Base-by-base conservation (phyloP, 2,113 vertebrate genomes). In the Poeciliopsis retropinna region DNA sequence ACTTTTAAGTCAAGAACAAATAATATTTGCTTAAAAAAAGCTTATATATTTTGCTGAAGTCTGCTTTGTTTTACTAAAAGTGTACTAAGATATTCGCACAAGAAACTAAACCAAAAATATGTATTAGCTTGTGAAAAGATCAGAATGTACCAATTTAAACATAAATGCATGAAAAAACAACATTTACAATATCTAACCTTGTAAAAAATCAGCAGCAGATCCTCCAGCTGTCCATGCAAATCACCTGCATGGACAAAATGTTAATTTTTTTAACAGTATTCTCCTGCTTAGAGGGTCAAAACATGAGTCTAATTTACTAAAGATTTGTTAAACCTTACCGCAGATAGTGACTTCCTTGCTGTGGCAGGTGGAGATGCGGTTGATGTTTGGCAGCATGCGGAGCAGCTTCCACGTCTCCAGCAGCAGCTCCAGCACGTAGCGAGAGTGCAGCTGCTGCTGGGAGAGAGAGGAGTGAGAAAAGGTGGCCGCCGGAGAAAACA, bases 311-410 rank as follows among this genome's bases (percentile, higher is more conserved):
- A n/a, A 57, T 57, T 17, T 57, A 57, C 51, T 25, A 57, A 57
- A 54, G 22, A 54, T 1, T 67, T 9, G 17, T 11, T 54, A 39
- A 5, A 25, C 32, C 95, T 80, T 87, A 99, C 98, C 97, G 32
- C 97, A 99, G 73, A 99, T 94, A 0, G 97, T 97, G 92, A 99
- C 94, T 91, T 98, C 97, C 88, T 98, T 97, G 2, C 95, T 96
- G 10, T 97, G 96, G 87, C 97, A 97, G 67, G 96, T 99, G 10
- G 96, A 95, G 80, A 99, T 87, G 0, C 94, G 94, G 75, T 91
- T 98, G 93, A 99, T 97, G 78, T 98, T 99, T 72, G 97, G 98
- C 90, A 98, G 85, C 85, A 94, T 93, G 64, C 93, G 93, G 57
- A 99, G 94, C 76, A 94, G 90, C 73, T 94, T 97, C 93, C 94